A percentile compares a stretch with the other conserved stretches of the same genome.
phyloP scores from a whole-genome alignment of 2,113 vertebrate species.

The Fregata magnificens region DNA sequence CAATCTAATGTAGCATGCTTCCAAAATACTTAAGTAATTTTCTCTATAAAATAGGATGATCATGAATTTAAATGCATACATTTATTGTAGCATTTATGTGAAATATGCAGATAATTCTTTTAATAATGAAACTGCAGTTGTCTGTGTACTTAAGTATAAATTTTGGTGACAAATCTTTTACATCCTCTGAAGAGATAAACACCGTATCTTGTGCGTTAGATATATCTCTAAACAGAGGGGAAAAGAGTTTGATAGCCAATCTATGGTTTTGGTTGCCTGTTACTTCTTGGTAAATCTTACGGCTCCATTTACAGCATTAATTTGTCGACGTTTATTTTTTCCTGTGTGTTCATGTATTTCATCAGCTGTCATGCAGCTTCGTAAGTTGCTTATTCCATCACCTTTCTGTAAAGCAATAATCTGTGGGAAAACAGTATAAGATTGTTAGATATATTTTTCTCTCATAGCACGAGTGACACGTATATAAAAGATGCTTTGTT shows the following conservation, averaged over 20 bases:
- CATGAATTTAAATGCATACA: not conserved
- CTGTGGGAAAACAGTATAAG: not conserved
- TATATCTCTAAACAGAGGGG: not conserved
- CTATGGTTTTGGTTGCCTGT: not conserved
- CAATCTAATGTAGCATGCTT: not conserved
- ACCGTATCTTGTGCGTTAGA: rapidly evolving
- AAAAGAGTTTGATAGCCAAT: not conserved
- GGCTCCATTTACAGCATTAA: not conserved
- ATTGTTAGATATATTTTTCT: not conserved
- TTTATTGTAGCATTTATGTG: not conserved
- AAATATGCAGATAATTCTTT: not conserved
- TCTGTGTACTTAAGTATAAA: not conserved
- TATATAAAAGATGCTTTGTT: not conserved
- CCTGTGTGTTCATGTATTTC: not conserved
- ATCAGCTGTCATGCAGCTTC: not conserved
- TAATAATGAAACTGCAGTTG: not conserved
- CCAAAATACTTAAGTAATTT: not conserved
- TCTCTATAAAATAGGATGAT: not conserved
- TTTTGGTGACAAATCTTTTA: not conserved
- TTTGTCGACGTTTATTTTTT: not conserved
- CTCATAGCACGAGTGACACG: not conserved
- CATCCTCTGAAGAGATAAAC: not conserved
- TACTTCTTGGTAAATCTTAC: not conserved
- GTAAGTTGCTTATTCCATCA: not conserved
- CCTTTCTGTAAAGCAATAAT: not conserved